Base-by-base conservation (phyloP, 2,888 invertebrate species). In the Bembecia ichneumoniformis region DNA sequence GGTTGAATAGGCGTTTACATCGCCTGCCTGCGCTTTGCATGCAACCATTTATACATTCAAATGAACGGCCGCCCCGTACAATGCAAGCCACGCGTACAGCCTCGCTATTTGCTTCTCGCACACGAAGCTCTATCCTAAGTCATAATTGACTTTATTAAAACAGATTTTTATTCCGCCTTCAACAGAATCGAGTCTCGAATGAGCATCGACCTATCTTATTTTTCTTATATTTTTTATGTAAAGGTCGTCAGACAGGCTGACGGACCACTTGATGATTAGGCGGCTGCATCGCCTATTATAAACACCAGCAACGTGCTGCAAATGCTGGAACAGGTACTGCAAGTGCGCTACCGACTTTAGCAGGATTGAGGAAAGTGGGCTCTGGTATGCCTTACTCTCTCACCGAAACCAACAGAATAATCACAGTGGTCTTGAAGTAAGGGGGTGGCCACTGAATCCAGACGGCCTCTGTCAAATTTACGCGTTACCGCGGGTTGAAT, bases 21-120 rank as follows among this genome's bases (percentile, higher is more conserved):
- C 14, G 40, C 40, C 40, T 40, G 40, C 40, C 40, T 40, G 64
- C 60, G 65, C 63, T 40, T 68, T 64, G 63, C 72, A 74, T 72
- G 73, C 72, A 66, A 70, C 62, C 71, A 67, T 75, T 76, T 74
- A 74, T 72, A 71, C 64, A 78, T 75, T 71, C 68, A 74, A 74
- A 76, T 74, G 71, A 68, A 68, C 63, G 58, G 40, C 40, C 28
- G 28, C 52, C n/a, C n/a, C 48, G 51, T 49, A 52, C 48, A 55
- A 50, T 49, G 47, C 47, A 36, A 48, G 43, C 47, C 17, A 47
- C 43, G 7, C 15, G 15, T 15, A 44, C 14, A 44, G 17, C 44
- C 40, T 44, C 17, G 44, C 15, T 16, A 44, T 15, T 40, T 40
- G n/a, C 40, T 14, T 40, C 14, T 40, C 40, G 40, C 40, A 40